Conservation (phyloP, 2,888 invertebrate species). For the Trissoscelio sp. region DNA sequence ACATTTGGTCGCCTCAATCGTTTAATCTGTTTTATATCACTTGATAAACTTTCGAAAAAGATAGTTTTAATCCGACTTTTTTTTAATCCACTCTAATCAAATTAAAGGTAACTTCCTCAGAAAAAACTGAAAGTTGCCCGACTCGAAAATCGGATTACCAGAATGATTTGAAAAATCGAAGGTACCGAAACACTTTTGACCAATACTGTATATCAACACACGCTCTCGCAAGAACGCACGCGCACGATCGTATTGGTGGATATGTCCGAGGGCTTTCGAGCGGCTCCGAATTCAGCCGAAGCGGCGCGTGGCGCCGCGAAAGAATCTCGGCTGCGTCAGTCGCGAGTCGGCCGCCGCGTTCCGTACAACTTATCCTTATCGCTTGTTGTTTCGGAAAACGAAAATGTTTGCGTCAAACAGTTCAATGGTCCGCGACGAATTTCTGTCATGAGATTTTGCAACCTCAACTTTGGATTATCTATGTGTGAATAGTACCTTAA, state of each 20-base stretch:
- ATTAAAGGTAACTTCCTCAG: background rate
- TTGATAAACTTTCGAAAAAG: background rate
- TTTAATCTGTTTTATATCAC: slow-evolving; percentile 13
- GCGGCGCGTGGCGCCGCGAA: slow-evolving; percentile 80
- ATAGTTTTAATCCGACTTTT: slow-evolving; percentile 13
- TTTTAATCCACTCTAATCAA: slow-evolving; percentile 42
- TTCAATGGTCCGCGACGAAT: slow-evolving; percentile 52
- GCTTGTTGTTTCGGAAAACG: slow-evolving; percentile 14
- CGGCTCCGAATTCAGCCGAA: slow-evolving; percentile 74
- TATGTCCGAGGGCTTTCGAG: slow-evolving; percentile 40
- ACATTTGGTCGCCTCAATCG: background rate
- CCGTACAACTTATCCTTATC: slow-evolving; percentile 40
- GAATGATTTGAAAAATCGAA: slow-evolving; percentile 52
- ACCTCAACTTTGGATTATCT: background rate
- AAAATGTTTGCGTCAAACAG: slow-evolving; percentile 37
- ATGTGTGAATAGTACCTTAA: slow-evolving; percentile 3
- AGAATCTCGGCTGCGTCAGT: slow-evolving; percentile 80
- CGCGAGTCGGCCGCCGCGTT: slow-evolving; percentile 80
- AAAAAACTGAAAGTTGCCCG: background rate
- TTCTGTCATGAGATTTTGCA: slow-evolving; percentile 24
- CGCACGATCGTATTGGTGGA: slow-evolving; percentile 54
- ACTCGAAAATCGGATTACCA: slow-evolving; percentile 27
- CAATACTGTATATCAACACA: slow-evolving; percentile 11
- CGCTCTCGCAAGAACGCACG: slow-evolving; percentile 52
- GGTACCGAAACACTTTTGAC: slow-evolving; percentile 20